These are phyloP conservation scores for Thryonomys swinderianus DNA, from an alignment of 2,113 vertebrate genomes.

Conservation along the genomic window DNA sequence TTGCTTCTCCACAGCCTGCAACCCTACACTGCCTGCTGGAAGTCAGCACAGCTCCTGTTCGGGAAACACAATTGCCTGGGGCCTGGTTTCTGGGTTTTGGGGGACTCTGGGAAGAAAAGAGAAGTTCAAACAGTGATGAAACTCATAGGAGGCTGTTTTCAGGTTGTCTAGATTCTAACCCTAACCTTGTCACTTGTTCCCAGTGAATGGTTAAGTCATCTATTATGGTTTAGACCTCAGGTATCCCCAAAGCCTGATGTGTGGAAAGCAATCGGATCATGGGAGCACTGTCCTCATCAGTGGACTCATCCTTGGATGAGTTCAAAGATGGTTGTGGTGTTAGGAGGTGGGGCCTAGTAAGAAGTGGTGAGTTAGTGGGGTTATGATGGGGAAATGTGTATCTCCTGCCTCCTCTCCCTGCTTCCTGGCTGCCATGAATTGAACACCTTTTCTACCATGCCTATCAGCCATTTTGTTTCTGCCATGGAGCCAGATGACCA, in stretches of 20 bases:
- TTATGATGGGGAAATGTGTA: not conserved
- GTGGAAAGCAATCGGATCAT: not conserved
- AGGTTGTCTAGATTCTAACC: not conserved
- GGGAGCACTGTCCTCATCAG: not conserved
- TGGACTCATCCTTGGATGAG: not conserved
- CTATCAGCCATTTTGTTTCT: not conserved
- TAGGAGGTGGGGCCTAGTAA: not conserved
- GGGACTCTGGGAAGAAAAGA: not conserved
- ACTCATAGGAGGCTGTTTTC: not conserved
- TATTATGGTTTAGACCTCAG: not conserved
- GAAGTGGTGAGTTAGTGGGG: not conserved
- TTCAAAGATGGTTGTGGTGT: not conserved
- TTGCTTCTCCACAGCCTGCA: not conserved
- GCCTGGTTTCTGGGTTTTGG: not conserved
- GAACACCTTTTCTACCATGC: not conserved
- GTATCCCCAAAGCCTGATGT: not conserved
- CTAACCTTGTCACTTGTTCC: not conserved
- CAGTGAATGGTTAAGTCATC: not conserved
- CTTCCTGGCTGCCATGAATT: not conserved
- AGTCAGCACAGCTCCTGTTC: not conserved
- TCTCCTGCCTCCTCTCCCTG: not conserved
- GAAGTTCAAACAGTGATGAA: not conserved
- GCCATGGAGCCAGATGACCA: not conserved
- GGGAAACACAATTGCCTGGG: not conserved
- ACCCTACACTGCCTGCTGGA: not conserved